These are phyloP conservation scores for Harpagus bidentatus DNA, from an alignment of 2,113 vertebrate genomes.

Conservation along the genomic window DNA sequence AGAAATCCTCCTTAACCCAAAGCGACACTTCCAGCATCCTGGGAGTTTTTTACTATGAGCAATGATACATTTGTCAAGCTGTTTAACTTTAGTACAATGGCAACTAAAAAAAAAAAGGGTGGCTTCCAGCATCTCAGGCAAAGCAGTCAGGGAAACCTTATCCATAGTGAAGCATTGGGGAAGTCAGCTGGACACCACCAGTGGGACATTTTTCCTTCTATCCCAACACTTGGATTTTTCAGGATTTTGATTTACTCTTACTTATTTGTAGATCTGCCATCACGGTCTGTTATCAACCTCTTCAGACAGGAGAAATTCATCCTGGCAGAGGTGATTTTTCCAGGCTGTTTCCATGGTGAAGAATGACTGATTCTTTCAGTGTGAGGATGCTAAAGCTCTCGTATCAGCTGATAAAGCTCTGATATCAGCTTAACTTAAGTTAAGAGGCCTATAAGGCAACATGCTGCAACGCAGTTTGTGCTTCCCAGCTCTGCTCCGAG, in stretches of 20 bases:
- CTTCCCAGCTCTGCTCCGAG: neutral
- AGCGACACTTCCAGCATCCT: neutral
- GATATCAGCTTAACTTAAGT: neutral
- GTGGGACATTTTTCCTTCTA: neutral
- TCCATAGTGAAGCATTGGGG: fast-evolving
- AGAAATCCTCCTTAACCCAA: neutral
- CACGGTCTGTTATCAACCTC: neutral
- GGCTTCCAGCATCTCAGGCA: neutral
- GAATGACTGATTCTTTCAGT: neutral
- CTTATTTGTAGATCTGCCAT: neutral
- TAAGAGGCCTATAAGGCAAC: neutral
- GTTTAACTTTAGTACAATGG: neutral
- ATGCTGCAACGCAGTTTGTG: neutral
- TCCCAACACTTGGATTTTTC: neutral
- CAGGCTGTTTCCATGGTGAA: neutral
- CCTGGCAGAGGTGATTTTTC: neutral
- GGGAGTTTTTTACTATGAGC: neutral
- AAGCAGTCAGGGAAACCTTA: neutral
- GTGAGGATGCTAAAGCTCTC: neutral
- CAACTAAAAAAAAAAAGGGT: neutral
- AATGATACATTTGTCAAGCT: neutral
- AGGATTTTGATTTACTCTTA: neutral
- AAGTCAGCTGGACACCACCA: neutral
- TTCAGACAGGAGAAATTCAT: neutral
- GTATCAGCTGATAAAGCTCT: neutral